Base-by-base conservation (phyloP, 1,140 invertebrate genomes). In the Hyposmocoma kahamanoa region DNA sequence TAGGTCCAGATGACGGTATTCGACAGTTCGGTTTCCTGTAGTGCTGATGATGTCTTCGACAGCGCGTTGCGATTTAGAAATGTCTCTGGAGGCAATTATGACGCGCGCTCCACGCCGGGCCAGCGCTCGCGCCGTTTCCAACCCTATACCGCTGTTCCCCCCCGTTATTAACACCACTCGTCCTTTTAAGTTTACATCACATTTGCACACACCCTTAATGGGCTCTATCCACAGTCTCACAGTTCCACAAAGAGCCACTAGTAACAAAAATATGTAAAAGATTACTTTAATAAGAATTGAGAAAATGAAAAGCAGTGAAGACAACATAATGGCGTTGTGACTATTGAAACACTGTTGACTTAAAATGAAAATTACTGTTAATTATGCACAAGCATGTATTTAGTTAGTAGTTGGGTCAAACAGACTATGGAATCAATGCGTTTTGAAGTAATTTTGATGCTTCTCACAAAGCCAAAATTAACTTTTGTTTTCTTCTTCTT, bases 121-220 rank as follows among this genome's bases (percentile, higher is more conserved):
- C 54, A 95, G 76, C 49, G 90, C 89, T 49, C 78, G 62, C 0
- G 90, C 91, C 21, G 92, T 91, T 78, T 93, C 93, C 79, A 92
- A 92, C 9, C 95, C 95, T 62, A 96, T 94, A 1, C 95, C 95
- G 46, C 90, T 90, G 75, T 93, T 96, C 9, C 91, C 90, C 36
- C 95, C 95, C 18, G 94, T 96, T 22, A 96, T 81, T 22, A 96
- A 88, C 3, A 91, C 88, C 13, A 92, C 87, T 87, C 95, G 95
- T 0, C 87, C 90, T 45, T 89, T 75, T 0, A 90, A 39, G 19
- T 52, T 57, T 3, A 48, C 59, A 19, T 57, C 63, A 36, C 65
- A 71, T 21, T 44, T 64, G 44, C 67, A 73, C 0, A 55, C 39
- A 9, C 59, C 59, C n/a, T 61, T 57, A 0, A 47, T 24, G 0